A percentile compares a stretch with the other conserved stretches of the same genome.
phyloP scores from a whole-genome alignment of 2,113 vertebrate species.

The Tragulus kanchil region DNA sequence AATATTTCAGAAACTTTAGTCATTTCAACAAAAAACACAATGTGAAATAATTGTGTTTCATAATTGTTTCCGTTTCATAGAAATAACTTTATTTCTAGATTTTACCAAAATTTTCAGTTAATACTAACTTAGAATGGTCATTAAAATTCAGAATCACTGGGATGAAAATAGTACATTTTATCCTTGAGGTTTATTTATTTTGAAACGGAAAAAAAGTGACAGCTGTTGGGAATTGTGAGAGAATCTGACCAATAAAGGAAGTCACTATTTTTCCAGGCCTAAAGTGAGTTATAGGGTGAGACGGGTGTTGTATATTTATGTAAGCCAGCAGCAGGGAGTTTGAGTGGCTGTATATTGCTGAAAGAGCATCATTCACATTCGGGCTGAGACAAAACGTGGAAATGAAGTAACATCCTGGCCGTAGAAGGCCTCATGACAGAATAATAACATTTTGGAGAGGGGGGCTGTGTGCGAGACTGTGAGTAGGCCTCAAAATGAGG shows the following conservation, averaged over 20 bases:
- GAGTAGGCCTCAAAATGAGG: constrained; percentile 91
- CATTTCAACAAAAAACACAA: background rate
- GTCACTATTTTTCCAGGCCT: constrained; percentile 97
- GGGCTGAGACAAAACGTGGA: constrained; percentile 98
- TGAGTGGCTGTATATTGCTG: constrained; percentile 97
- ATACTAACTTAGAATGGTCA: background rate
- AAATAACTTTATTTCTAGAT: background rate
- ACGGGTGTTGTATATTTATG: constrained; percentile 98
- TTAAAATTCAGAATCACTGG: background rate
- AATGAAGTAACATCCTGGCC: constrained; percentile 99
- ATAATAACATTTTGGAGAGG: constrained; percentile 95
- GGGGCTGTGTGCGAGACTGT: constrained; percentile 83
- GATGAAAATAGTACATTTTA: background rate
- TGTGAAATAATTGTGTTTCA: background rate
- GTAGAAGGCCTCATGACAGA: constrained; percentile 96
- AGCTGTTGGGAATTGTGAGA: constrained; percentile 93
- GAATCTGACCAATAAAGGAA: constrained; percentile 99
- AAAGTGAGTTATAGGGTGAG: constrained; percentile 93
- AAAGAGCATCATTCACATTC: constrained; percentile 98
- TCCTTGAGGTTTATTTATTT: too few species aligned
- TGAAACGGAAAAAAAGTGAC: too few species aligned
- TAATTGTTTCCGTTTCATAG: background rate
- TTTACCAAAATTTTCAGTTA: background rate
- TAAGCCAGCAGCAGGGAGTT: constrained; percentile 96
- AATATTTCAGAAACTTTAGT: constrained; percentile 27